These are phyloP conservation scores for Brachyhypopomus occidentalis DNA, from an alignment of 2,113 vertebrate species.

Conservation along the genomic window DNA sequence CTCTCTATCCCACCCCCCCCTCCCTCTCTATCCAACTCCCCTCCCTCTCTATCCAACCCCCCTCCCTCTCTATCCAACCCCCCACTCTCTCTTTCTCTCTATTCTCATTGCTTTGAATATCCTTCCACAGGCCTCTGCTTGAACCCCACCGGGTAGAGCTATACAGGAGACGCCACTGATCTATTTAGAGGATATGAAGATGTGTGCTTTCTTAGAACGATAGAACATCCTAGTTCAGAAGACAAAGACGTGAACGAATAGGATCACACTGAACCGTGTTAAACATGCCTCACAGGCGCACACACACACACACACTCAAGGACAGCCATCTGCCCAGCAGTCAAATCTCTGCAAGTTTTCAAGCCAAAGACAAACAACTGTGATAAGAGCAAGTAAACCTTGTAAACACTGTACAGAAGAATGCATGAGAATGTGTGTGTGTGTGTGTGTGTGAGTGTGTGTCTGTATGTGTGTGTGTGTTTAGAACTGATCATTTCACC, in stretches of 20 bases:
- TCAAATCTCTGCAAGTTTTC: conserved; percentile 11
- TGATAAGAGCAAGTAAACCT: neutral
- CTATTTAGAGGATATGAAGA: conserved; percentile 36
- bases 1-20: conserved; percentile 27
- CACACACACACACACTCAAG: conserved; percentile 5
- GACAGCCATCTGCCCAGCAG: neutral
- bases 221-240: conserved; percentile 22
- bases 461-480: conserved; percentile 11
- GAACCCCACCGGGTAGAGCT: conserved; percentile 20
- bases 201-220: conserved; percentile 28
- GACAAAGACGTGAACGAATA: conserved; percentile 39
- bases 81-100: conserved; percentile 2
- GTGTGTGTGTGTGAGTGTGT: neutral
- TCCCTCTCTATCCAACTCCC: conserved; percentile 44
- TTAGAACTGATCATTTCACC: neutral
- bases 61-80: conserved; percentile 22
- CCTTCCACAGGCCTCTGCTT: conserved; percentile 17
- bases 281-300: no score
- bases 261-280: conserved; percentile 31
- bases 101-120: neutral
- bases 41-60: conserved; percentile 25
- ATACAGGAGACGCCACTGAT: conserved; percentile 23
- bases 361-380: neutral
- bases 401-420: neutral
- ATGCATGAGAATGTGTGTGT: neutral